These are phyloP conservation scores for Scolopax bukidnonensis DNA, from an alignment of 2,797 vertebrate genomes.

Conservation along the genomic window DNA sequence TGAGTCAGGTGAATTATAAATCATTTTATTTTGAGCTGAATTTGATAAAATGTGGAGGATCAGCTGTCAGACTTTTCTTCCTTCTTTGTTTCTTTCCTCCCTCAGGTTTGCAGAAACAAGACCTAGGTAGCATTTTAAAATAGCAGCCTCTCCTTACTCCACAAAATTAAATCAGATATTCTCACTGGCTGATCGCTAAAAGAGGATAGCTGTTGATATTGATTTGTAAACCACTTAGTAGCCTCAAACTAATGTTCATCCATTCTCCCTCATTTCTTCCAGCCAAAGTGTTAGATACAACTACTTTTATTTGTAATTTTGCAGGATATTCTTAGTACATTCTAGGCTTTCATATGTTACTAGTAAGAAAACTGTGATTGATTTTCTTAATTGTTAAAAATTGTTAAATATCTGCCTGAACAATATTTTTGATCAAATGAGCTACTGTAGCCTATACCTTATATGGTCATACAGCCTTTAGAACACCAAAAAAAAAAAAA, in stretches of 20 bases:
- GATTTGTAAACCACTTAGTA: constrained; percentile 2
- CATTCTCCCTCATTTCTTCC: neutral
- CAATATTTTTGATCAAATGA: neutral
- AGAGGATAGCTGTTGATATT: neutral
- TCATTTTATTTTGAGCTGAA: neutral
- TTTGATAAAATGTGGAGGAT: neutral
- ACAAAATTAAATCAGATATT: neutral
- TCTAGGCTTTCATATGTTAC: neutral
- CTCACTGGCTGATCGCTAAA: neutral
- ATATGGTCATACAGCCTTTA: neutral
- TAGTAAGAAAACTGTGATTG: neutral
- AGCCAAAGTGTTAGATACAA: neutral
- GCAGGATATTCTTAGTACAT: neutral
- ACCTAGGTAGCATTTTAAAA: neutral
- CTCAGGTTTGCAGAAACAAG: neutral
- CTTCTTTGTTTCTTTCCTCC: neutral
- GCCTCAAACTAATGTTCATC: neutral
- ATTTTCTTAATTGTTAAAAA: neutral
- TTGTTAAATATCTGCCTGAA: neutral
- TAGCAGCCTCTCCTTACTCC: neutral
- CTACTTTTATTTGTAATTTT: neutral
- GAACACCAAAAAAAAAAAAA: neutral
- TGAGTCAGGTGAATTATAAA: neutral
- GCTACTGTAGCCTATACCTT: neutral
- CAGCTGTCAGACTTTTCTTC: neutral